phyloP scores from a whole-genome alignment of 2,113 vertebrate genomes.

The Neolamprologus sp. region DNA sequence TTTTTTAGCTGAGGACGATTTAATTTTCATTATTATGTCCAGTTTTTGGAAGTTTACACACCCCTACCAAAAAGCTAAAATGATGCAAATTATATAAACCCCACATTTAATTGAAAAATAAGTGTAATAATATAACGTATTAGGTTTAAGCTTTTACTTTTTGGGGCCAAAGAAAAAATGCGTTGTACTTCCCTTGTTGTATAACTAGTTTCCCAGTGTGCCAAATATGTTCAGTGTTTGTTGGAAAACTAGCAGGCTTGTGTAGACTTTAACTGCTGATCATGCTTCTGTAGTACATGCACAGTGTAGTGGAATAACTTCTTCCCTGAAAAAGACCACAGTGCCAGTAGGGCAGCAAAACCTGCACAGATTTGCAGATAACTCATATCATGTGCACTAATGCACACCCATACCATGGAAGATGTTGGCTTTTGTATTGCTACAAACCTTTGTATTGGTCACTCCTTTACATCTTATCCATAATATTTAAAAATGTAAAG shows the following conservation, averaged over 20 bases:
- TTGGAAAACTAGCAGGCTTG: neutral
- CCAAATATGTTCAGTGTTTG: neutral
- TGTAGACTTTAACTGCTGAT: neutral
- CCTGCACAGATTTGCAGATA: neutral
- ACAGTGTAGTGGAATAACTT: neutral
- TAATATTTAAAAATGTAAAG: neutral
- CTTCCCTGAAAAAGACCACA: neutral
- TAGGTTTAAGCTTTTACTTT: neutral
- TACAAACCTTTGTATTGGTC: neutral
- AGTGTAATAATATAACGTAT: neutral
- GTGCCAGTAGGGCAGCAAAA: neutral
- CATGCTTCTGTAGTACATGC: neutral
- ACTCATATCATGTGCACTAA: neutral
- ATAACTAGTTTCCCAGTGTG: neutral
- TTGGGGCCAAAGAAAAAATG: neutral
- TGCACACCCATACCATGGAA: neutral
- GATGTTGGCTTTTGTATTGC: neutral
- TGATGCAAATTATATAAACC: neutral
- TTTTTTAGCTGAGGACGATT: neutral
- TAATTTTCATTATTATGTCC: neutral
- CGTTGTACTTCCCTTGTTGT: neutral
- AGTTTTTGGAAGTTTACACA: neutral
- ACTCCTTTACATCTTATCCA: neutral
- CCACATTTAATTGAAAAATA: neutral
- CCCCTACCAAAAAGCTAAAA: neutral